These are phyloP conservation scores for Synergus gifuensis DNA, from an alignment of 2,888 invertebrate species.

Conservation along the genomic window DNA sequence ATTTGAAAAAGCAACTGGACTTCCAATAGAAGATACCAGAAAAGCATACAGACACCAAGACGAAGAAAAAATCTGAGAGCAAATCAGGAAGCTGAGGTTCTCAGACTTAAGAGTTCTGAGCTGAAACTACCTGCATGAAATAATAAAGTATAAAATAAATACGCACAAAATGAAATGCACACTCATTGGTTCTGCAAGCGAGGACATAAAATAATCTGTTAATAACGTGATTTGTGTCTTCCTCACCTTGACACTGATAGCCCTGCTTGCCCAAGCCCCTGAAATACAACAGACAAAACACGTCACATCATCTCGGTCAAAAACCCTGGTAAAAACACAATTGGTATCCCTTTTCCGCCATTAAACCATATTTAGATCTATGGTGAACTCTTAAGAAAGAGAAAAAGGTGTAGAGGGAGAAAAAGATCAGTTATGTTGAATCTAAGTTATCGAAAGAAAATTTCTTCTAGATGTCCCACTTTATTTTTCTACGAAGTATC, in stretches of 20 bases:
- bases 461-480: neutral
- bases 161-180: slow-evolving; percentile 54
- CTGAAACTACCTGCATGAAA: slow-evolving; percentile 49
- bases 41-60: slow-evolving; percentile 44
- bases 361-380: slow-evolving; percentile 73
- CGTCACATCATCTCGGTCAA: slow-evolving; percentile 74
- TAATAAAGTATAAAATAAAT: slow-evolving; percentile 42
- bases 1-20: slow-evolving; percentile 35
- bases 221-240: slow-evolving; percentile 77
- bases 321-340: slow-evolving; percentile 72
- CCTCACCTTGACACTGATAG: slow-evolving; percentile 97
- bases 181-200: slow-evolving; percentile 70
- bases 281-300: slow-evolving; percentile 81
- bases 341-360: slow-evolving; percentile 68
- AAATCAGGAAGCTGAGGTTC: slow-evolving; percentile 43
- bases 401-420: slow-evolving; percentile 36
- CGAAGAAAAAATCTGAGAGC: slow-evolving; percentile 34
- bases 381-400: slow-evolving; percentile 53
- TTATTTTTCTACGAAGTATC: neutral
- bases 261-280: slow-evolving; percentile 98
- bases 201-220: slow-evolving; percentile 71
- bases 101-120: slow-evolving; percentile 41
- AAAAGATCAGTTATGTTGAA: slow-evolving; percentile 32
- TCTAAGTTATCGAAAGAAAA: neutral
- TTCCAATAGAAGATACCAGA: slow-evolving; percentile 38